Conservation (phyloP, 2,113 vertebrate genomes). For the Carollia perspicillata region DNA sequence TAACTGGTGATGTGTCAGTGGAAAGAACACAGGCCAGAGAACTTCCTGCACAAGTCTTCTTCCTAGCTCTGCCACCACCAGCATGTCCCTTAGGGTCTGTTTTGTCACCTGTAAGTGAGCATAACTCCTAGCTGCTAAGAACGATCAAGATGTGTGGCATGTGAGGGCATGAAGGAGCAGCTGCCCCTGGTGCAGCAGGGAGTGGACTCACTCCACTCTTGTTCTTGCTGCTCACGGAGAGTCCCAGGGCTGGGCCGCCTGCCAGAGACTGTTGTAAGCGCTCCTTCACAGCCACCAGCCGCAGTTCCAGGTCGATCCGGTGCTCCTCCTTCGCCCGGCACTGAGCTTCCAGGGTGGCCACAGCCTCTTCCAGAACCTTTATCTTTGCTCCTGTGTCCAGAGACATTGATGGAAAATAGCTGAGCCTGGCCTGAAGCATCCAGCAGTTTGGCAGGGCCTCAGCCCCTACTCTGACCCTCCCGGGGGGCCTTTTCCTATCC, state of each 20-base stretch:
- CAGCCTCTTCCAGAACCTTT: constrained; percentile 83
- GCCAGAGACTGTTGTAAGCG: constrained; percentile 92
- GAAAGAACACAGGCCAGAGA: not conserved
- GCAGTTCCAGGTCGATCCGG: constrained; percentile 92
- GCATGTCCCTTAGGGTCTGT: not conserved
- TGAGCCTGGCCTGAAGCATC: not conserved
- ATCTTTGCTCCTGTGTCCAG: constrained; percentile 82
- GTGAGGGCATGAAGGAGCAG: not conserved
- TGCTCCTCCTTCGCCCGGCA: constrained; percentile 90
- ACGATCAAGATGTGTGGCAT: too few relatives aligned
- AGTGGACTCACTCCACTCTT: constrained; percentile 80
- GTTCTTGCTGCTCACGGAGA: constrained; percentile 81
- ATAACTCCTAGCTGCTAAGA: not conserved
- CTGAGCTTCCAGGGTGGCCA: constrained; percentile 86
- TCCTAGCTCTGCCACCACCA: not conserved
- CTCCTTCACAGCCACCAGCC: constrained; percentile 92
- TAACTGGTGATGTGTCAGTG: not conserved
- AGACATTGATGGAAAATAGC: constrained; percentile 22
- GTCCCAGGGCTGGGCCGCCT: constrained; percentile 87
- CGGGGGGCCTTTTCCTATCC: not conserved
- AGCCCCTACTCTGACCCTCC: not conserved
- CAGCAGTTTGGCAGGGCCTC: not conserved
- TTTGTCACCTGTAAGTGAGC: not conserved
- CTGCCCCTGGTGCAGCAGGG: accelerated
- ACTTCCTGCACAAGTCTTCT: not conserved